Evolutionary conservation across 2,113 vertebrate species (phyloP).

Genomic region (Hyaena hyaena): DNA sequence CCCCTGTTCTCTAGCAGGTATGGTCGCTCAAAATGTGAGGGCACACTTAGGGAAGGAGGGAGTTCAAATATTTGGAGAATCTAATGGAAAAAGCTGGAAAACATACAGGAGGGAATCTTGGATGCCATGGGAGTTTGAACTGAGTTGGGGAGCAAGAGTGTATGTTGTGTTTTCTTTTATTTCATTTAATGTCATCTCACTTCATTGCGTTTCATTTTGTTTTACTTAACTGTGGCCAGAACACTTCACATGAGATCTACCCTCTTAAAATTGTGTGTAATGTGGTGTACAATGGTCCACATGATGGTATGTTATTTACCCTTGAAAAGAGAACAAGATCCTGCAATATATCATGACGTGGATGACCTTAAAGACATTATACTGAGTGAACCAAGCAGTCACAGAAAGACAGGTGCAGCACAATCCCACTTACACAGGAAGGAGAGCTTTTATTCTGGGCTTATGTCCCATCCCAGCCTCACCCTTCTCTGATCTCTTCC

Average conservation of each 20-base stretch:
- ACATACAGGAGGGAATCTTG: neutral
- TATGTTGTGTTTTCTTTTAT: neutral
- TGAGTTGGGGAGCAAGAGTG: neutral
- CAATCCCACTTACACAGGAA: neutral
- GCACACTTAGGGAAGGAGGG: neutral
- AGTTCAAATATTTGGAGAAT: neutral
- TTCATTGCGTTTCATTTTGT: neutral
- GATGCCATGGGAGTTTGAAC: neutral
- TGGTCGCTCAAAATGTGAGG: neutral
- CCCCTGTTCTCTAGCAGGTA: neutral
- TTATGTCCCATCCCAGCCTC: too few relatives aligned
- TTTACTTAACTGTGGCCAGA: neutral
- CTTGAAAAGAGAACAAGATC: neutral
- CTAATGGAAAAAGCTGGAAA: neutral
- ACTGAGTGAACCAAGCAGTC: neutral
- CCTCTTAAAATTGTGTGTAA: neutral
- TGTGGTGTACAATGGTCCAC: neutral
- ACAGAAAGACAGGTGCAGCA: neutral
- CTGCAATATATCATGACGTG: neutral
- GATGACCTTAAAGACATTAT: neutral
- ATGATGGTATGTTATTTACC: neutral
- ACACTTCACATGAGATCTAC: neutral
- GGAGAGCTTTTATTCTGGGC: neutral
- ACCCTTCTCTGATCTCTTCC: neutral
- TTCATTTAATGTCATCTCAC: neutral